These are phyloP conservation scores for Micromys minutus DNA, from an alignment of 2,113 vertebrate genomes.

Conservation along the genomic window DNA sequence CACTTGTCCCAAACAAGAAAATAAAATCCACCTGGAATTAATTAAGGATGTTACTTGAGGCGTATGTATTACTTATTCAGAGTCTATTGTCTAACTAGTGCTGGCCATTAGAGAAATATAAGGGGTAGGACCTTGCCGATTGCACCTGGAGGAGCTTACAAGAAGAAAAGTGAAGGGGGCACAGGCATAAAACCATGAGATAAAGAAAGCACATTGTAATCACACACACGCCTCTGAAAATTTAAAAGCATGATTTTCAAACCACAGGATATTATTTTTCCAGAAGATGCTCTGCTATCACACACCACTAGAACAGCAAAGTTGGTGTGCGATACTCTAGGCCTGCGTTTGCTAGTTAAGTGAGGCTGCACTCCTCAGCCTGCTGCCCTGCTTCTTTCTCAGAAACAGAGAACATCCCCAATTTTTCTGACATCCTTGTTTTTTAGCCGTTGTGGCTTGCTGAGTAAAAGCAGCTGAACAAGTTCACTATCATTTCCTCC, in stretches of 20 bases:
- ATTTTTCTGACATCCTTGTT: neutral
- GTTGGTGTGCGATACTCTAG: neutral
- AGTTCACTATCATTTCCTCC: neutral
- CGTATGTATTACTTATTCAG: constrained; percentile 1
- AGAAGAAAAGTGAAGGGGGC: neutral
- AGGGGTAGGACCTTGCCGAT: neutral
- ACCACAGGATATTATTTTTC: neutral
- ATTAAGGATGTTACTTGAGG: neutral
- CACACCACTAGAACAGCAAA: neutral
- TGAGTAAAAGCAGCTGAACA: neutral
- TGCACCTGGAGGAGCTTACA: neutral
- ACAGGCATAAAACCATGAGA: neutral
- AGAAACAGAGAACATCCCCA: neutral
- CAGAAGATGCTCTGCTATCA: neutral
- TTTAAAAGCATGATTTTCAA: neutral
- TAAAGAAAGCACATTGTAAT: neutral
- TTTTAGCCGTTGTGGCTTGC: neutral
- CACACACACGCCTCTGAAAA: neutral
- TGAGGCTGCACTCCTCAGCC: neutral
- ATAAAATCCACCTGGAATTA: constrained; percentile 23
- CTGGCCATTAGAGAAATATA: neutral
- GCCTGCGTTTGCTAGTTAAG: neutral
- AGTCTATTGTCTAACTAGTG: neutral
- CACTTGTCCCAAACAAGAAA: neutral
- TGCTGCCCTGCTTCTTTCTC: neutral